These are phyloP conservation scores for Mionectes macconnelli DNA, from an alignment of 2,113 vertebrate genomes.

Conservation along the genomic window DNA sequence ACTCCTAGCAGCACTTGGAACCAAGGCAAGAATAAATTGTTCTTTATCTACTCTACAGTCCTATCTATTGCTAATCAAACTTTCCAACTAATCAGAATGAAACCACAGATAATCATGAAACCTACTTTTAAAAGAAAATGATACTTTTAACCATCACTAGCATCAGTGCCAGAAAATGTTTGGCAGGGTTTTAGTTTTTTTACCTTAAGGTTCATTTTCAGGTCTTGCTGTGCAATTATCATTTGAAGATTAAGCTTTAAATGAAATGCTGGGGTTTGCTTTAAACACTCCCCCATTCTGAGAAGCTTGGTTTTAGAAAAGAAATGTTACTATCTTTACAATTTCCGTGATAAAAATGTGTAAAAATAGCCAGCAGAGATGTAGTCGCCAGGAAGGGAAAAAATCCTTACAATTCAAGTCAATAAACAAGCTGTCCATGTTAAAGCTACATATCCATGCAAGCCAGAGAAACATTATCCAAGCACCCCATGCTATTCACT, in stretches of 20 bases:
- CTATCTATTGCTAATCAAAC: background rate
- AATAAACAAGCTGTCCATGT: background rate
- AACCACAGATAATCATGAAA: slow-evolving; percentile 20
- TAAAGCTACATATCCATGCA: background rate
- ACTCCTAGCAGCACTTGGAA: background rate
- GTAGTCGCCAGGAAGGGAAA: background rate
- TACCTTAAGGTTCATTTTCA: background rate
- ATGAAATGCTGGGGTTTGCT: background rate
- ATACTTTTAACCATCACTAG: background rate
- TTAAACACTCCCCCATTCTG: background rate
- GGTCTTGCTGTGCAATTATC: background rate
- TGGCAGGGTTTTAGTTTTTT: background rate
- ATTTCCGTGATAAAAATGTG: background rate
- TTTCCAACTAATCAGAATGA: slow-evolving; percentile 44
- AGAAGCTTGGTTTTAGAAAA: background rate
- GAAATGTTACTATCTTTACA: background rate
- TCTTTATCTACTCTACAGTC: background rate
- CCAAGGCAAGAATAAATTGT: background rate
- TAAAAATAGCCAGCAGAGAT: background rate
- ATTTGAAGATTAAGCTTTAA: background rate
- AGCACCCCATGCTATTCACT: background rate
- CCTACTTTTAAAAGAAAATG: background rate
- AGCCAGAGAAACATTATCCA: background rate
- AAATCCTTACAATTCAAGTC: background rate
- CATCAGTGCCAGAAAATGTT: background rate